These are phyloP conservation scores for Pomacea canaliculata DNA, from an alignment of 2,888 invertebrate genomes.

Conservation along the genomic window DNA sequence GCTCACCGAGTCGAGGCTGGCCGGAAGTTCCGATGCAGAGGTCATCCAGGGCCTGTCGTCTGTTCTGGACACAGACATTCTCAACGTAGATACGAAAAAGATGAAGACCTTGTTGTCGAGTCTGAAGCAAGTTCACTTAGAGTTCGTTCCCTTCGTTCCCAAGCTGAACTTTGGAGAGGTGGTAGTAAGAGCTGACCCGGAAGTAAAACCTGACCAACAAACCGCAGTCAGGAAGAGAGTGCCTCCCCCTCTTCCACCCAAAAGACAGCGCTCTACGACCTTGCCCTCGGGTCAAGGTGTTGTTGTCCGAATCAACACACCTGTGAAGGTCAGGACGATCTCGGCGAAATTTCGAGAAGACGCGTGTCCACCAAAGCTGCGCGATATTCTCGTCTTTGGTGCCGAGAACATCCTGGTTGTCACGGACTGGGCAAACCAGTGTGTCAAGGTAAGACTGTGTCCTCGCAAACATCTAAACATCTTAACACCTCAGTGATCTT, in stretches of 20 bases:
- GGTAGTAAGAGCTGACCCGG: not conserved
- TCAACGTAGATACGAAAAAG: conserved; percentile 12
- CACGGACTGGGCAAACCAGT: conserved; percentile 38
- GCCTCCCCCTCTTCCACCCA: conserved; percentile 9
- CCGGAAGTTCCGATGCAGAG: conserved; percentile 3
- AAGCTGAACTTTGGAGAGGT: conserved; percentile 14
- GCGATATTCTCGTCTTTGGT: conserved; percentile 29
- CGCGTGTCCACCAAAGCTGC: conserved; percentile 21
- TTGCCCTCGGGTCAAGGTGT: conserved; percentile 6
- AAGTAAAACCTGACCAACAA: not conserved
- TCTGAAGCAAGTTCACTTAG: conserved; percentile 14
- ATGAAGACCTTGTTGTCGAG: not conserved
- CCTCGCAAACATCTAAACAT: not conserved
- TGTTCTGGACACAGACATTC: not conserved
- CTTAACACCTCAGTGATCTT: too few relatives aligned
- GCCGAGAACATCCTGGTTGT: conserved; percentile 23
- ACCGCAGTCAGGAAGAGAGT: too few relatives aligned
- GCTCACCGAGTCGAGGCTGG: not conserved
- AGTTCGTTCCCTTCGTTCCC: not conserved
- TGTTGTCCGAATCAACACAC: not conserved
- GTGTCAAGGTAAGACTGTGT: conserved; percentile 26
- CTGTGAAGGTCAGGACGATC: conserved; percentile 25
- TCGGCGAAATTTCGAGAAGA: conserved; percentile 30
- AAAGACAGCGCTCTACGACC: conserved; percentile 11
- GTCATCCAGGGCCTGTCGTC: not conserved